Percentiles rank a stretch among this genome's conserved stretches.
Conservation (phyloP, 2,888 invertebrate species). For the Acanthoscelides obtectus region DNA sequence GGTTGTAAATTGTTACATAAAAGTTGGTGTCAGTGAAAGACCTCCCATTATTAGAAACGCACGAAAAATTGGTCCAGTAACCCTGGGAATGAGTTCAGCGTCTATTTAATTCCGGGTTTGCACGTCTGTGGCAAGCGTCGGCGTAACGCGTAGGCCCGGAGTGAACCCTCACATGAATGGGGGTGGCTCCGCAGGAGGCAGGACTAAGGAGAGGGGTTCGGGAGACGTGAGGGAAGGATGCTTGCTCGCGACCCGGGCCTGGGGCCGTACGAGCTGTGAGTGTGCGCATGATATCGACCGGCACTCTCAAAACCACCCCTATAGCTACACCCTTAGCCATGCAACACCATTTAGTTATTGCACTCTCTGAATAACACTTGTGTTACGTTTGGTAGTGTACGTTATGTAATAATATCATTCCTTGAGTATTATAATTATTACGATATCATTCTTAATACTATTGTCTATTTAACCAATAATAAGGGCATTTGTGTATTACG, state of each 20-base stretch:
- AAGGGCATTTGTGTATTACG: constrained; percentile 44
- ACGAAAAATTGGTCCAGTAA: too few relatives aligned
- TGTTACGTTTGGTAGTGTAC: constrained; percentile 59
- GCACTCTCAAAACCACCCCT: constrained; percentile 37
- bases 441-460: constrained; percentile 48
- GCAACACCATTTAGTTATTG: constrained; percentile 59
- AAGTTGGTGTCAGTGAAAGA: too few relatives aligned
- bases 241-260: background rate
- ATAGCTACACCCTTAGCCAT: constrained; percentile 50
- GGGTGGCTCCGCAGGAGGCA: background rate
- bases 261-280: background rate
- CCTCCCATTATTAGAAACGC: too few relatives aligned
- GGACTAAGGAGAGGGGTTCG: background rate
- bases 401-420: constrained; percentile 53
- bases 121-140: background rate
- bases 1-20: too few relatives aligned
- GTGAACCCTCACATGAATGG: background rate
- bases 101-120: background rate
- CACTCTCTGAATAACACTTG: constrained; percentile 60
- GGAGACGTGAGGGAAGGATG: background rate
- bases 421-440: constrained; percentile 50
- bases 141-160: background rate
- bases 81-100: too few relatives aligned
- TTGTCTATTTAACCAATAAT: constrained; percentile 49
- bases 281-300: constrained; percentile 47